Evolutionary conservation across 1,140 invertebrate species (phyloP).

Genomic region (Caenorhabditis inopinata): DNA sequence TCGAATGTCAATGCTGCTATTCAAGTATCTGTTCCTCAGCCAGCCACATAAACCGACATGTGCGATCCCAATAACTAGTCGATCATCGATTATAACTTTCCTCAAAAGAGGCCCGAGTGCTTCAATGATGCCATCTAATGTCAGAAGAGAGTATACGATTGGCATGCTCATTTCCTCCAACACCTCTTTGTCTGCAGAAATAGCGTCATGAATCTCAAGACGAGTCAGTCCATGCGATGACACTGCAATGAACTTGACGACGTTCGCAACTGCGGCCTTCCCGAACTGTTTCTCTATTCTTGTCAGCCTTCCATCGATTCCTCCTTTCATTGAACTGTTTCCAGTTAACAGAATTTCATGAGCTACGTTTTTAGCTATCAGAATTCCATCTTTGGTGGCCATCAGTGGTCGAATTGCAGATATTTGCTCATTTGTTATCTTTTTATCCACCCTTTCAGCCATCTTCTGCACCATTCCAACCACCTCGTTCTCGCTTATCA

Average conservation of each 20-base stretch:
- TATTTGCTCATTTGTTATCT: conserved; percentile 45
- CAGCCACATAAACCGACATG: background rate
- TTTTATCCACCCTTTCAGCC: conserved; percentile 38
- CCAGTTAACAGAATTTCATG: conserved; percentile 42
- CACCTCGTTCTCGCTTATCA: conserved; percentile 31
- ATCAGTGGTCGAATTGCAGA: conserved; percentile 47
- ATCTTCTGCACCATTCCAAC: conserved; percentile 48
- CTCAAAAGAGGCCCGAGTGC: conserved; percentile 39
- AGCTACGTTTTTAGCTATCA: conserved; percentile 33
- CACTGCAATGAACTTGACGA: conserved; percentile 26
- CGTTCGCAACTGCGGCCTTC: background rate
- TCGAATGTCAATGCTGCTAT: conserved; percentile 18
- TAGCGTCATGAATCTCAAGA: conserved; percentile 42
- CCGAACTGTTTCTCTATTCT: conserved; percentile 37
- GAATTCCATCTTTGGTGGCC: conserved; percentile 16
- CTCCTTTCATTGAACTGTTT: background rate
- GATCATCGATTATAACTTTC: conserved; percentile 34
- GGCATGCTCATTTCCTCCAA: conserved; percentile 14
- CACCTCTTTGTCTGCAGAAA: conserved; percentile 28
- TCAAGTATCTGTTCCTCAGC: conserved; percentile 21
- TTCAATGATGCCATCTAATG: conserved; percentile 37
- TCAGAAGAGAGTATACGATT: conserved; percentile 40
- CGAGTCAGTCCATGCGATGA: conserved; percentile 41
- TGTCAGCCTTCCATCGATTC: conserved; percentile 26
- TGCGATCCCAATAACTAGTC: background rate